Conservation (phyloP, 2,888 invertebrate genomes). For the Epirrita christyi region DNA sequence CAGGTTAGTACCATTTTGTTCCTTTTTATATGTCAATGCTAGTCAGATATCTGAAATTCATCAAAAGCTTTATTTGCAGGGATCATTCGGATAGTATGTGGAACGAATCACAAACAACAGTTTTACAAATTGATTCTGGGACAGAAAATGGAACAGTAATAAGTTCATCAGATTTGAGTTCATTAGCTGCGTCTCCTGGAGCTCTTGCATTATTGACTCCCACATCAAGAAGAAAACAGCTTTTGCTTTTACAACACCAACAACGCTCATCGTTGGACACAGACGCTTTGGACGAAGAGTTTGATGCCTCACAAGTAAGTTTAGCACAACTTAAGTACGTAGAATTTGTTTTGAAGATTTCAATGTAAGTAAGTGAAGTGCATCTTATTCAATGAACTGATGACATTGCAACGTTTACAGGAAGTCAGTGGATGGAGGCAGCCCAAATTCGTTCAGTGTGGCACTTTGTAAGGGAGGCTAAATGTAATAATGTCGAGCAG, state of each 20-base stretch:
- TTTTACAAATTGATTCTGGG: conserved; percentile 90
- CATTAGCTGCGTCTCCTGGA: conserved; percentile 81
- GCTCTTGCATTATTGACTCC: conserved; percentile 89
- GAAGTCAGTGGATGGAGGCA: no score
- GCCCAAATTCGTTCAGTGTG: no score
- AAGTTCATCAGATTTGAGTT: conserved; percentile 81
- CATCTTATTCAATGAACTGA: no score
- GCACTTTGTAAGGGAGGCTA: no score
- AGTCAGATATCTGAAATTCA: conserved; percentile 10
- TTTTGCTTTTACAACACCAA: conserved; percentile 91
- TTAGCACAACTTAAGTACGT: not conserved
- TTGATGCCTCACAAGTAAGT: conserved; percentile 84
- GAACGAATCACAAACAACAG: conserved; percentile 95
- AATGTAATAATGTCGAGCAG: no score
- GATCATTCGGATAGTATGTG: conserved; percentile 95
- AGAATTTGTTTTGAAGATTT: not conserved
- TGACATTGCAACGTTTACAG: no score
- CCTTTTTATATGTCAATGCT: not conserved
- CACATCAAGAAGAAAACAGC: conserved; percentile 90
- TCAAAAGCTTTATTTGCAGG: conserved; percentile 57
- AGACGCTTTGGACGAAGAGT: conserved; percentile 91
- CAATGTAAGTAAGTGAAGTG: no score
- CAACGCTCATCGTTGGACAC: conserved; percentile 94
- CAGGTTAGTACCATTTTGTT: conserved; percentile 53
- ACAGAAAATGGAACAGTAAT: conserved; percentile 87